phyloP scores from a whole-genome alignment of 2,797 vertebrate genomes.

The Fistularia tabacaria region DNA sequence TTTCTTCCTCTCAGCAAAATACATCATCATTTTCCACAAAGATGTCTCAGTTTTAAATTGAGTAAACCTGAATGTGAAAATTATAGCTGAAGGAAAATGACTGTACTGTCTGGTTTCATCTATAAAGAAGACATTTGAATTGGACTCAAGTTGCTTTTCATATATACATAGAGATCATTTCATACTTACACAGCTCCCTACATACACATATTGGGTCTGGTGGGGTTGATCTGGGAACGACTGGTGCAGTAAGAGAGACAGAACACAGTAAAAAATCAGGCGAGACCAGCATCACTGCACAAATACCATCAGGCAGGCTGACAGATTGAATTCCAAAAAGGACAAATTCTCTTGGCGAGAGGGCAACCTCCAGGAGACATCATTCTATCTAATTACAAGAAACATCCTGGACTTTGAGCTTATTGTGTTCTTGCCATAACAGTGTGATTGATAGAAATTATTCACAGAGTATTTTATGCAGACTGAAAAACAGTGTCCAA shows the following conservation, averaged over 20 bases:
- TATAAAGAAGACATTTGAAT: no score
- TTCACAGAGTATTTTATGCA: slow-evolving; percentile 9
- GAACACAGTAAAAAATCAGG: slow-evolving; percentile 46
- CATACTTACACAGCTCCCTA: no score
- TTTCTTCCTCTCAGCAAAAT: background rate
- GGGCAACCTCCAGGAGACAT: slow-evolving; percentile 43
- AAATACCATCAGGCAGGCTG: slow-evolving; percentile 47
- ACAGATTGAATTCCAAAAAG: slow-evolving; percentile 45
- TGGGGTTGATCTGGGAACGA: slow-evolving; percentile 34
- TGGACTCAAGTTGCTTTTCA: no score
- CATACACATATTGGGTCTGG: slow-evolving; percentile 27
- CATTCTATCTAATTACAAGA: slow-evolving; percentile 50
- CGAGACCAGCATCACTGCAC: slow-evolving; percentile 41
- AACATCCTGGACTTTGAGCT: slow-evolving; percentile 39
- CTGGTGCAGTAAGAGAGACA: slow-evolving; percentile 33
- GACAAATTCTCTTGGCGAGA: slow-evolving; percentile 48
- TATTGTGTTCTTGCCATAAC: slow-evolving; percentile 22
- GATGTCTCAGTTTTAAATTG: no score
- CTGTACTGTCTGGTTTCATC: no score
- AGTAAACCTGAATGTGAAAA: no score
- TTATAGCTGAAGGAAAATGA: no score
- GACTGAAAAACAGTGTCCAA: slow-evolving; percentile 3
- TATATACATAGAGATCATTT: background rate
- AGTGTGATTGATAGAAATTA: slow-evolving; percentile 17
- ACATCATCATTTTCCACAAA: background rate